Percentiles rank a stretch among this genome's conserved stretches.
These are phyloP conservation scores for Rhagoletis pomonella DNA, from an alignment of 1,140 invertebrate genomes.

Conservation along the genomic window DNA sequence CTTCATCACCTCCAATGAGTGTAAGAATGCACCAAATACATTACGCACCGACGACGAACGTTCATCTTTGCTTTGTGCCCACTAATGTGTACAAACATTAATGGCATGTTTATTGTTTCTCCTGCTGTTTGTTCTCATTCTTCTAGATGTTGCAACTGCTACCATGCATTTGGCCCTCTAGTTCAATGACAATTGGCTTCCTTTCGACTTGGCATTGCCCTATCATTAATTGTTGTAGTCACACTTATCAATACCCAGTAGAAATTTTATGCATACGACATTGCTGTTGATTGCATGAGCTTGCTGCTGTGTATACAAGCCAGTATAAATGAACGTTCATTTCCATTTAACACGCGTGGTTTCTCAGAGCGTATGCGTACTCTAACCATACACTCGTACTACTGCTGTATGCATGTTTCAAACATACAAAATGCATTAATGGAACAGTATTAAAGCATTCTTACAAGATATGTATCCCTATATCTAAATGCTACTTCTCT, in stretches of 20 bases:
- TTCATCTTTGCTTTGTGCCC: background rate
- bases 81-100: background rate
- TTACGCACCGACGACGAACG: background rate
- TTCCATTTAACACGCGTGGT: no score
- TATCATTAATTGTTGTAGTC: background rate
- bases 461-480: no score
- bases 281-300: no score
- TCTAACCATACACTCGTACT: no score
- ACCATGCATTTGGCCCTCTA: background rate
- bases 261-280: no score
- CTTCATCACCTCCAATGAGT: background rate
- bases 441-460: no score
- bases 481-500: no score
- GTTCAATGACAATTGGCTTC: background rate
- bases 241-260: background rate
- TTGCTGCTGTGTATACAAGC: no score
- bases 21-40: background rate
- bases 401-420: no score
- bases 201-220: background rate
- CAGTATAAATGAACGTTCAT: no score
- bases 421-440: no score
- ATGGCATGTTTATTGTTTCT: slow-evolving; percentile 33
- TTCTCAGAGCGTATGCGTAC: no score
- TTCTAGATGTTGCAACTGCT: slow-evolving; percentile 42
- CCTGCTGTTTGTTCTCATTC: slow-evolving; percentile 55